Percentiles rank a stretch among this genome's conserved stretches.
Evolutionary conservation across 2,113 vertebrate species (phyloP).

Genomic region (Apodemus speciosus): DNA sequence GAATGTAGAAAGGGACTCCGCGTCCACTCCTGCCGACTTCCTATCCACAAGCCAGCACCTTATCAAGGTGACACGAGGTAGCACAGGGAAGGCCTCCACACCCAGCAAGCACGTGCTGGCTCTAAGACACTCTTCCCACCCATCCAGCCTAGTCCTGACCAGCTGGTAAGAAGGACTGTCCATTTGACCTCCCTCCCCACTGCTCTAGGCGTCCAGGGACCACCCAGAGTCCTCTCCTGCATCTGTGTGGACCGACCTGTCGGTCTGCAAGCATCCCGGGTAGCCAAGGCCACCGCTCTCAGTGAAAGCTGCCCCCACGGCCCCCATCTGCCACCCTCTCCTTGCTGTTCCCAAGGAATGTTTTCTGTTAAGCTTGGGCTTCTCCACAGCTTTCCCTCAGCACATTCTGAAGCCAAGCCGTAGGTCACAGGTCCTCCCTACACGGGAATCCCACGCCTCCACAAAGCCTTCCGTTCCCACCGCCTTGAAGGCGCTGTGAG

Average conservation of each 20-base stretch:
- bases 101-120: accelerated
- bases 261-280: accelerated
- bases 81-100: accelerated
- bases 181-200: accelerated
- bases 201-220: background rate
- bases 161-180: accelerated
- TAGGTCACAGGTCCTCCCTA: background rate
- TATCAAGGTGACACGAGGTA: background rate
- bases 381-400: background rate
- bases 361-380: background rate
- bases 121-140: background rate
- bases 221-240: background rate
- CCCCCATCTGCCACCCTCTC: background rate
- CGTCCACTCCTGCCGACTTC: background rate
- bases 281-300: accelerated
- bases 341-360: background rate
- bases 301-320: background rate
- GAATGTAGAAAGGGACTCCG: background rate
- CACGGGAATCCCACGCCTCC: background rate
- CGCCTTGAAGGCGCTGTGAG: background rate
- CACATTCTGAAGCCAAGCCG: background rate
- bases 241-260: accelerated
- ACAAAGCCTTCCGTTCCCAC: background rate
- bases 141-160: background rate
- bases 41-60: background rate